Evolutionary conservation across 2,797 vertebrate species (phyloP).

Genomic region (Valencia hispanica): DNA sequence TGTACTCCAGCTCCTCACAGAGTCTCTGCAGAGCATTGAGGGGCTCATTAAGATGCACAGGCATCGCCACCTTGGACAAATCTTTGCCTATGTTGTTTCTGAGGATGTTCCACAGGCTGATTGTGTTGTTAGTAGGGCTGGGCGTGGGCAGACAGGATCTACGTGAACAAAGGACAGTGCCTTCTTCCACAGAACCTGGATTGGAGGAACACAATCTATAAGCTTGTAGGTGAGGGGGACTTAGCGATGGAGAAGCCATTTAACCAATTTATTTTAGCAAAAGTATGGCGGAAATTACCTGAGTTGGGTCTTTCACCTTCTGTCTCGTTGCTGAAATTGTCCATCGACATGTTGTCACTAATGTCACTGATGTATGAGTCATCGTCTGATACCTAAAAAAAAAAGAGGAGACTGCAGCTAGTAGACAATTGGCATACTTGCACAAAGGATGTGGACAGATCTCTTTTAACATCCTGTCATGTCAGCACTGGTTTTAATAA

Average conservation of each 20-base stretch:
- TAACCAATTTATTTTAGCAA: not conserved
- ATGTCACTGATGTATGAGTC: slow-evolving; percentile 96
- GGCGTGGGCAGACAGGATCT: slow-evolving; percentile 86
- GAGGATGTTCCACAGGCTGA: slow-evolving; percentile 98
- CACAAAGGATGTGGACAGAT: slow-evolving; percentile 20
- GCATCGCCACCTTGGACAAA: slow-evolving; percentile 97
- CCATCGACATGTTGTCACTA: slow-evolving; percentile 96
- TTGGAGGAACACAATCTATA: not conserved
- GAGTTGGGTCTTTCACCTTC: slow-evolving; percentile 81
- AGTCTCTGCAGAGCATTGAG: slow-evolving; percentile 95
- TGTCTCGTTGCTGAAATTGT: slow-evolving; percentile 91
- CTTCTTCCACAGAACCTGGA: slow-evolving; percentile 62
- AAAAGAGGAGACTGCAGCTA: slow-evolving; percentile 25
- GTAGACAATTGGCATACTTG: slow-evolving; percentile 26
- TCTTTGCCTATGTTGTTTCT: slow-evolving; percentile 98
- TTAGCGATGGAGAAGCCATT: slow-evolving; percentile 4
- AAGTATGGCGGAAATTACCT: slow-evolving; percentile 52
- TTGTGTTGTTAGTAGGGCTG: slow-evolving; percentile 87
- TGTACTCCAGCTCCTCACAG: slow-evolving; percentile 97
- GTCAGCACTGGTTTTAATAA: slow-evolving; percentile 34
- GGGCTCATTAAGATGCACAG: slow-evolving; percentile 93
- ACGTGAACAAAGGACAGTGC: slow-evolving; percentile 48
- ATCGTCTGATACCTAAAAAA: slow-evolving; percentile 90
- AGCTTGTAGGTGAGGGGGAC: slow-evolving; percentile 1
- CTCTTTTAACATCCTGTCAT: slow-evolving; percentile 56